A percentile compares a stretch with the other conserved stretches of the same genome.
These are phyloP conservation scores for Halcyon malimbica DNA, from an alignment of 2,113 vertebrate species.

Conservation along the genomic window DNA sequence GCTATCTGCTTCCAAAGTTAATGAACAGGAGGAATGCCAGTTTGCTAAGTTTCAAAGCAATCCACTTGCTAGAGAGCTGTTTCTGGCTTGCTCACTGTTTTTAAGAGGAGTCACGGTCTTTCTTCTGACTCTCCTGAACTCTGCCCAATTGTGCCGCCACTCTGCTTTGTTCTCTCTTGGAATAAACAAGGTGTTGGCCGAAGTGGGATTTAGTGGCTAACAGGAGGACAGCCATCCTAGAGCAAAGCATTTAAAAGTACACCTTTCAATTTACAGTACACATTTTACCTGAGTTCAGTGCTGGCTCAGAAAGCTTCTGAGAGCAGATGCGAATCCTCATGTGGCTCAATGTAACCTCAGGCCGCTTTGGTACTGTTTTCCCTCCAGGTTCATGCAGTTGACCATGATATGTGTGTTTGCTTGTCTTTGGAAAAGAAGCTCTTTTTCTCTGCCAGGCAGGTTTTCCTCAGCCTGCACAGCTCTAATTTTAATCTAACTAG, in stretches of 20 bases:
- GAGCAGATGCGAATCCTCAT: constrained; percentile 7
- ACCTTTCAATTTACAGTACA: constrained; percentile 20
- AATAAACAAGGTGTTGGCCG: neutral
- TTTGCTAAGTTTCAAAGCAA: neutral
- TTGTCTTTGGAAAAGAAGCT: constrained; percentile 50
- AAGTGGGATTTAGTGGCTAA: constrained; percentile 38
- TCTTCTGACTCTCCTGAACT: neutral
- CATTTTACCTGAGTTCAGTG: neutral
- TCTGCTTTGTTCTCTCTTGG: neutral
- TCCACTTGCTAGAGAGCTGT: neutral
- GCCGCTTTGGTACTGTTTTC: constrained; percentile 12
- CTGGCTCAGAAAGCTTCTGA: constrained; percentile 29
- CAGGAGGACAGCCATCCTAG: constrained; percentile 4
- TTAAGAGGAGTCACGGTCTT: neutral
- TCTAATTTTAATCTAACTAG: constrained; percentile 43
- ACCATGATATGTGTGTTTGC: constrained; percentile 11
- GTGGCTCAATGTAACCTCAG: constrained; percentile 9
- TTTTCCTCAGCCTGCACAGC: neutral
- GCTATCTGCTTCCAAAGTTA: neutral
- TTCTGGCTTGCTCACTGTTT: neutral
- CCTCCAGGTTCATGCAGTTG: constrained; percentile 6
- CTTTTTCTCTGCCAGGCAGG: constrained; percentile 6
- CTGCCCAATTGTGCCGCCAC: neutral
- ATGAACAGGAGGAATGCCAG: neutral
- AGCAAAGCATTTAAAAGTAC: constrained; percentile 23